Conservation (phyloP, 2,888 invertebrate genomes). For the Chloromyia formosa region DNA sequence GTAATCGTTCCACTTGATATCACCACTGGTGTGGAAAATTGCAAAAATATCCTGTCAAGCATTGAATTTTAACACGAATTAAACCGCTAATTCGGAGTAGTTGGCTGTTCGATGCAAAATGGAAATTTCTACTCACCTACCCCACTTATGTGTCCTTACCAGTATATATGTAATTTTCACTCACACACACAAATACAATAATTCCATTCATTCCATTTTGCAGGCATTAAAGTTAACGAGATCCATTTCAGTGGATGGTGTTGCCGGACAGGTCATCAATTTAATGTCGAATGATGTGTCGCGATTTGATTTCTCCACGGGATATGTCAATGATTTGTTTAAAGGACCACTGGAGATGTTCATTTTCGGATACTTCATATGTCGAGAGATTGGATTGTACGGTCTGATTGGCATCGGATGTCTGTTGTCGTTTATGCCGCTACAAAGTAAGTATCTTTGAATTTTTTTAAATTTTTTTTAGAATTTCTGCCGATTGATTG, state of each 20-base stretch:
- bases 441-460: slow-evolving; percentile 64
- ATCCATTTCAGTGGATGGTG: slow-evolving; percentile 45
- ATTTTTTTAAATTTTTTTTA: too few relatives aligned
- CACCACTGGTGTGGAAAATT: too few relatives aligned
- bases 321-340: slow-evolving; percentile 68
- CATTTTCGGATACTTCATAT: slow-evolving; percentile 65
- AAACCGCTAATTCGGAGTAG: too few relatives aligned
- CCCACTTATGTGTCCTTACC: neutral
- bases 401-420: slow-evolving; percentile 66
- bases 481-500: neutral
- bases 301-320: slow-evolving; percentile 67
- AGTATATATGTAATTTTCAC: neutral
- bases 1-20: too few relatives aligned
- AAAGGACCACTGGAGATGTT: slow-evolving; percentile 66
- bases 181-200: neutral
- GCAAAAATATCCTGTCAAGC: too few relatives aligned
- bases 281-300: slow-evolving; percentile 69
- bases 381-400: slow-evolving; percentile 59
- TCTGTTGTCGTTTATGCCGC: slow-evolving; percentile 66
- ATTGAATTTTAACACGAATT: too few relatives aligned
- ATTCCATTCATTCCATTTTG: slow-evolving; percentile 6
- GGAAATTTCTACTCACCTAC: too few relatives aligned
- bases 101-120: too few relatives aligned
- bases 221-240: slow-evolving; percentile 47
- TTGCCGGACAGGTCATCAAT: slow-evolving; percentile 68